Evolutionary conservation across 2,888 invertebrate genomes (phyloP), one percentile per base, ranked within the genome.

Genomic region (Onthophagus sagittarius): DNA sequence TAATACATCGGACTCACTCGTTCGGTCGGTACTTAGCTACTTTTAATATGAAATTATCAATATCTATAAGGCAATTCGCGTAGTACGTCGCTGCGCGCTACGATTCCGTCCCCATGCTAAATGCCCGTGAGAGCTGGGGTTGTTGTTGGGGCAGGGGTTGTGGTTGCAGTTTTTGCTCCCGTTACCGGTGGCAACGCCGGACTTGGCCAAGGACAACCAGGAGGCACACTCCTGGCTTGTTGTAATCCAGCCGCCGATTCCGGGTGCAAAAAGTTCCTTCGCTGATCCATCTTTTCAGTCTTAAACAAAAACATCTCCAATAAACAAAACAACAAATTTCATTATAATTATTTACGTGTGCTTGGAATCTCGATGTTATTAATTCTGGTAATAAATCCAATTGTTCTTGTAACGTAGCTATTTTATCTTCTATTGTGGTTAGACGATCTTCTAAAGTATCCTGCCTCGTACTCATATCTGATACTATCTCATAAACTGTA

Each of bases 401-500:
- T 87, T 95, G 93, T 83, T 95, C 94, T 89, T 97, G 96, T 82
- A 98, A 87, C 76, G 92, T 88, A 78, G 91, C 91, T 81, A 98
- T 87, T 87, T 96, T 96, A 83, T 97, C 96, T 88, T 99, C 98
- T 85, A 99, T 91, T 82, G 94, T 93, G 79, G 93, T 92, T 82
- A 99, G 89, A 82, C 98, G 92, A 86, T 97, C 96, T 86, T 99
- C 98, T 79, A 99, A 90, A 71, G 92, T 91, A 84, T 97, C 96
- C 86, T 98, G 98, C 72, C 97, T 92, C 75, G 94, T 92, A 84
- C 96, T 96, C 94, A 99, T 96, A 82, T 99, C 99, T 73, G 97
- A 96, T 78, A 99, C 98, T 82, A 99, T 94, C 88, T 98, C 99
- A 86, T 98, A 98, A 79, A 99, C 97, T 72, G 96, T 96, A 83